Evolutionary conservation across 2,797 vertebrate species (phyloP), one percentile per base, ranked within the genome.

Genomic region (Rhodeus uyekii): DNA sequence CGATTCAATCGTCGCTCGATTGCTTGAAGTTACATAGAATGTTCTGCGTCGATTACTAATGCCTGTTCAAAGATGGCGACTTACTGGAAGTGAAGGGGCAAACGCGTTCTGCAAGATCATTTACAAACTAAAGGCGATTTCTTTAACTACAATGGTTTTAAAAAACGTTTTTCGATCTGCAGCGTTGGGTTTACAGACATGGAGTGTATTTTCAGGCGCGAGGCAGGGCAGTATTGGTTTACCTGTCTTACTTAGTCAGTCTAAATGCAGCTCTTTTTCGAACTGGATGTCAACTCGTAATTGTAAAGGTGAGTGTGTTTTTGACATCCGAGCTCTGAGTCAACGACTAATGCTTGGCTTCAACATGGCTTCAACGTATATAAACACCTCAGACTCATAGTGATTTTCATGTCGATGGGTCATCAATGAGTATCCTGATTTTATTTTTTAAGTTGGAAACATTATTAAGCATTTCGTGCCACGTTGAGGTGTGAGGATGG

Each of bases 111-210:
- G 7, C 22, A 46, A 71, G 67, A 71, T 6, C 53, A 64, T 27
- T 48, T 48, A 19, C 29, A 9, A 14, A 48, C 7, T n/a, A 10
- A 50, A 73, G 44, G 18, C 32, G 13, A 60, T 36, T 72, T 0
- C 0, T 50, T 3, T 19, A 42, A 4, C 12, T 9, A 32, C 16
- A 14, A 65, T 89, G 14, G 86, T 87, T 32, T 74, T 94, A 68
- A 88, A 92, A 79, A 74, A 83, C 32, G 42, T 87, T 10, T 39
- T 95, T 42, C 92, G 86, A 36, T 82, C 88, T 0, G 84, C 90
- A 0, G 78, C 58, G 0, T 80, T 78, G 12, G 82, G 91, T 76
- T 73, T 93, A 4, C 85, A 91, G 0, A 89, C 92, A 80, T 88
- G 89, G 73, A 83, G 78, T 24, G 77, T 76, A 2, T 71, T 92